Percentiles rank a stretch among this genome's conserved stretches.
These are phyloP conservation scores for Diorhabda sublineata DNA, from an alignment of 1,140 invertebrate genomes.

Conservation along the genomic window DNA sequence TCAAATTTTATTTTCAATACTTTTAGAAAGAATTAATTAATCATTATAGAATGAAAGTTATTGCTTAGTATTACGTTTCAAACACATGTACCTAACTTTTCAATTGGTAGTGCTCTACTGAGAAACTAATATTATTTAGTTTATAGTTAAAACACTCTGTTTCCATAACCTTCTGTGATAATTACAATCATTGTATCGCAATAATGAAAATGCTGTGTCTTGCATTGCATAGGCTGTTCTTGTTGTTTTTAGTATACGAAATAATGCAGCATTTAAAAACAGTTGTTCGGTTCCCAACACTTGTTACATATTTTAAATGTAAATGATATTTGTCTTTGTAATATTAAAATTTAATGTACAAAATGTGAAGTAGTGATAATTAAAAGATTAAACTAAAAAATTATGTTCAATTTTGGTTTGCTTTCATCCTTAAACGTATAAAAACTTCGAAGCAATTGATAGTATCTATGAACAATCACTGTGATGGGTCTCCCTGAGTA, in stretches of 20 bases:
- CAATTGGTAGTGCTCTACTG: not conserved
- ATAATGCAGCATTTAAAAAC: slow-evolving; percentile 16
- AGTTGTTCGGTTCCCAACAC: slow-evolving; percentile 16
- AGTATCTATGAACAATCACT: too few species aligned
- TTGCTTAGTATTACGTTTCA: too few species aligned
- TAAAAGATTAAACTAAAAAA: not conserved
- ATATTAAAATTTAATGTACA: not conserved
- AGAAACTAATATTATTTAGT: not conserved
- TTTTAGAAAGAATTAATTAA: too few species aligned
- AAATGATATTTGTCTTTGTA: slow-evolving; percentile 1
- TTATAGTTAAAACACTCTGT: slow-evolving; percentile 22
- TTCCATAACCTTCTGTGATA: slow-evolving; percentile 43
- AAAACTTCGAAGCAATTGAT: too few species aligned
- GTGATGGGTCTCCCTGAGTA: too few species aligned
- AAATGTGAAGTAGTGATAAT: not conserved
- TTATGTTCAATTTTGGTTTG: too few species aligned
- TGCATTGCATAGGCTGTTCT: slow-evolving; percentile 43
- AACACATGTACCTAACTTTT: too few species aligned
- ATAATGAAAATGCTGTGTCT: slow-evolving; percentile 46
- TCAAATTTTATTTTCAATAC: too few species aligned
- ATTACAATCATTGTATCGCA: slow-evolving; percentile 46
- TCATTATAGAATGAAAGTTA: too few species aligned
- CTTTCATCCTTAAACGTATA: too few species aligned
- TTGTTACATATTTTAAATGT: slow-evolving; percentile 3
- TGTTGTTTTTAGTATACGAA: slow-evolving; percentile 29